Evolutionary conservation across 2,797 vertebrate genomes (phyloP).

Genomic region (Salarias fasciatus): DNA sequence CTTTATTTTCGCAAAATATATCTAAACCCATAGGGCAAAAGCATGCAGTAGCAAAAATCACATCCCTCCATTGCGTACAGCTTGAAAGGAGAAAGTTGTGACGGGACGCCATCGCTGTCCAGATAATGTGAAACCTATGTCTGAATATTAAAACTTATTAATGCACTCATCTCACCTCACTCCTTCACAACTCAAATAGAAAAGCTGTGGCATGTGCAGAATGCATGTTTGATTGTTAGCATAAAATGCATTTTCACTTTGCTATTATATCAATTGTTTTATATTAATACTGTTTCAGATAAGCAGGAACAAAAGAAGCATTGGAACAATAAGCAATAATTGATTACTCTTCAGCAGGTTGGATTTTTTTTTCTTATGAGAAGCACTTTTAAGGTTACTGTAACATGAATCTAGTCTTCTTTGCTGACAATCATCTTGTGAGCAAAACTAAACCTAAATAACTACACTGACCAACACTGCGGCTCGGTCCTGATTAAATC

Average conservation of each 20-base stretch:
- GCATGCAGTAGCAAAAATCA: not conserved
- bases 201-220: too few species aligned
- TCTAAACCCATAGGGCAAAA: not conserved
- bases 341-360: constrained; percentile 2
- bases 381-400: constrained; percentile 23
- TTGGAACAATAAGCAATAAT: too few species aligned
- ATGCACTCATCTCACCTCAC: not conserved
- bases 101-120: not conserved
- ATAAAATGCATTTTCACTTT: too few species aligned
- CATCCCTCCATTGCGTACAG: not conserved
- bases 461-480: not conserved
- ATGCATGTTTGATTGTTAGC: too few species aligned
- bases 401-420: constrained; percentile 12
- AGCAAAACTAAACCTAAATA: not conserved
- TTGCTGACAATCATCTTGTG: constrained; percentile 8
- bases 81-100: not conserved
- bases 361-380: constrained; percentile 16
- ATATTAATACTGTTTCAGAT: too few species aligned
- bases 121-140: constrained; percentile 10
- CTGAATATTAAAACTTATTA: too few species aligned
- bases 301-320: too few species aligned
- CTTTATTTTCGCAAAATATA: constrained; percentile 9
- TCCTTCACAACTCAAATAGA: too few species aligned
- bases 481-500: constrained; percentile 15
- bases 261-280: too few species aligned